Conservation (phyloP, 2,113 vertebrate species). For the Mesocricetus auratus region DNA sequence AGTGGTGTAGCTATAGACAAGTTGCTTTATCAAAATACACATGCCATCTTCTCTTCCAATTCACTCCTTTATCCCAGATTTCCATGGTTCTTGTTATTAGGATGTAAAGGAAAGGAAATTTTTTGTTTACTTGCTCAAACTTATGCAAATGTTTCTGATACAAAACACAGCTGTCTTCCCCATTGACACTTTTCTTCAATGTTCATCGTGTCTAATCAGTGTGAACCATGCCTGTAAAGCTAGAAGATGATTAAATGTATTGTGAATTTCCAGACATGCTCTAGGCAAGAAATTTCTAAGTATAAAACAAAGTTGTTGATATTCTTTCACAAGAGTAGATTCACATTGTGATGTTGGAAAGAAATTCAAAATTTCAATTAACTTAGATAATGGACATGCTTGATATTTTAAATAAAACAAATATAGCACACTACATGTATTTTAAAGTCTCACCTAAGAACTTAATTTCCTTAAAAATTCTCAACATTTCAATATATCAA, state of each 20-base stretch:
- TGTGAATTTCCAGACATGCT: not conserved
- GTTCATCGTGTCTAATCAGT: not conserved
- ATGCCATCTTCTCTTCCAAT: not conserved
- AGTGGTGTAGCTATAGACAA: not conserved
- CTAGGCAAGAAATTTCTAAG: not conserved
- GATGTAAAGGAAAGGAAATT: not conserved
- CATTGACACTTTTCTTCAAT: not conserved
- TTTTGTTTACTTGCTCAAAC: not conserved
- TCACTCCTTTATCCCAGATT: not conserved
- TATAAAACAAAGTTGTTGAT: not conserved
- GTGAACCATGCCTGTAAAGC: not conserved
- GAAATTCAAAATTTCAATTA: not conserved
- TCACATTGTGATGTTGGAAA: not conserved
- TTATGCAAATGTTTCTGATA: not conserved
- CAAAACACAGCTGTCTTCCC: not conserved
- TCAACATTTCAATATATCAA: slow-evolving; percentile 2
- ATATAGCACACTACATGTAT: not conserved
- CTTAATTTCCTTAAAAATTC: not conserved
- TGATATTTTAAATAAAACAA: slow-evolving; percentile 40
- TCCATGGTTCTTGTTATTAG: not conserved
- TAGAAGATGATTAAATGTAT: not conserved
- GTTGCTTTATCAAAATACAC: not conserved
- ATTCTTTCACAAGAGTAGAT: slow-evolving; percentile 29
- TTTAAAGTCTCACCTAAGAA: slow-evolving; percentile 25
- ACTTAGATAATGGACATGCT: not conserved